Conservation (phyloP, 2,797 vertebrate genomes). For the Chaetophractus vellerosus region DNA sequence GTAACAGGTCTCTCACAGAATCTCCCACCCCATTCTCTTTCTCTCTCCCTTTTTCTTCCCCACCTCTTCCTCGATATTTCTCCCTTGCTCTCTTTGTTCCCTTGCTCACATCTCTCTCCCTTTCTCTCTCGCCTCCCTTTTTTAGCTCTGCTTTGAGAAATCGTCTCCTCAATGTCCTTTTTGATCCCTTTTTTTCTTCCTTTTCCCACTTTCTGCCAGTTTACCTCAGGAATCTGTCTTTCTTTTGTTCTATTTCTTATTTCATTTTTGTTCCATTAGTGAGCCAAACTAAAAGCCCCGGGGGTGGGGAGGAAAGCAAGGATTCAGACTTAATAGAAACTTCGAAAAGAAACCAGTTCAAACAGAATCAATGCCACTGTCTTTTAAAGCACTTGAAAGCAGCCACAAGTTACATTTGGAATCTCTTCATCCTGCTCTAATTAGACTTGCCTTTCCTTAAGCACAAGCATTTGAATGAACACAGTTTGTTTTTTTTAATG, state of each 20-base stretch:
- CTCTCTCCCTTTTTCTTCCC: conserved; percentile 38
- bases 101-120: not conserved
- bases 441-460: conserved; percentile 58
- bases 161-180: not conserved
- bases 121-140: not conserved
- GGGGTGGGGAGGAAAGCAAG: not conserved
- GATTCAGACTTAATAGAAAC: not conserved
- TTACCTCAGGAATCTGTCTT: conserved; percentile 18
- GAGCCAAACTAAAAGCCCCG: not conserved
- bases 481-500: conserved; percentile 20
- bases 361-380: conserved; percentile 18
- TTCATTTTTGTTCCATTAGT: conserved; percentile 32
- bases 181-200: not conserved
- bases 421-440: conserved; percentile 57
- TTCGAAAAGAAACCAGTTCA: not conserved
- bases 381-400: conserved; percentile 47
- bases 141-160: conserved; percentile 8
- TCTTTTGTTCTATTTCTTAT: conserved; percentile 8
- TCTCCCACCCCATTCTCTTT: fast-evolving
- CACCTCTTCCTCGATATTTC: not conserved
- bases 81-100: not conserved
- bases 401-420: conserved; percentile 17
- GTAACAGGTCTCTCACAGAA: not conserved
- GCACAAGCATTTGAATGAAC: conserved; percentile 35
- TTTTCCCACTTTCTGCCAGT: not conserved